Evolutionary conservation across 1,140 invertebrate genomes (phyloP).

Genomic region (Catajapyx aquilonaris): DNA sequence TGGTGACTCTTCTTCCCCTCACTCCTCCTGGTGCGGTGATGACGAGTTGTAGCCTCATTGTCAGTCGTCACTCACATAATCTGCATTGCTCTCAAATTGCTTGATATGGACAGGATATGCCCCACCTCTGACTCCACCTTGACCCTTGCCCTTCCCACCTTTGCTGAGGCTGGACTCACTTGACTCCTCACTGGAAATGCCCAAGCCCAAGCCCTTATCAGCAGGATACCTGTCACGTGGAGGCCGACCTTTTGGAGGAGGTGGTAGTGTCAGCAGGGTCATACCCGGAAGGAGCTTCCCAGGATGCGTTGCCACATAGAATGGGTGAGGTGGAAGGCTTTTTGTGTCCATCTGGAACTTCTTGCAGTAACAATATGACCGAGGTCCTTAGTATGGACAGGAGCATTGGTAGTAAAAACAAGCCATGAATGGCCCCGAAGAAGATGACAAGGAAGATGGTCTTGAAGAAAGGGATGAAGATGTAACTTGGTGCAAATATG

Average conservation of each 20-base stretch:
- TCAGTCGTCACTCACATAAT: conserved; percentile 18
- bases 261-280: no score
- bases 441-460: conserved; percentile 92
- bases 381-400: conserved; percentile 70
- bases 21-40: no score
- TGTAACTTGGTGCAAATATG: conserved; percentile 77
- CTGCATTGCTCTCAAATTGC: conserved; percentile 17
- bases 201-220: conserved; percentile 66
- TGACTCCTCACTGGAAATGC: conserved; percentile 54
- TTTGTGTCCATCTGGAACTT: no score
- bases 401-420: conserved; percentile 78
- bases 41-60: no score
- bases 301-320: no score
- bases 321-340: no score
- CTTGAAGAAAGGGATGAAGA: conserved; percentile 96
- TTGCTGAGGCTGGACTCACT: conserved; percentile 48
- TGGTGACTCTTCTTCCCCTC: no score
- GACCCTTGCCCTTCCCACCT: conserved; percentile 21
- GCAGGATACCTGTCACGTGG: conserved; percentile 12
- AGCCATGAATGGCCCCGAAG: conserved; percentile 80
- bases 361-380: conserved; percentile 40
- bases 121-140: conserved; percentile 28
- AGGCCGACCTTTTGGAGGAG: no score
- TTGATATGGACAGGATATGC: conserved; percentile 21
- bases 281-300: no score